Base-by-base conservation (phyloP, 53 echinoderm and acorn worm species). In the Stichopus horrens region DNA sequence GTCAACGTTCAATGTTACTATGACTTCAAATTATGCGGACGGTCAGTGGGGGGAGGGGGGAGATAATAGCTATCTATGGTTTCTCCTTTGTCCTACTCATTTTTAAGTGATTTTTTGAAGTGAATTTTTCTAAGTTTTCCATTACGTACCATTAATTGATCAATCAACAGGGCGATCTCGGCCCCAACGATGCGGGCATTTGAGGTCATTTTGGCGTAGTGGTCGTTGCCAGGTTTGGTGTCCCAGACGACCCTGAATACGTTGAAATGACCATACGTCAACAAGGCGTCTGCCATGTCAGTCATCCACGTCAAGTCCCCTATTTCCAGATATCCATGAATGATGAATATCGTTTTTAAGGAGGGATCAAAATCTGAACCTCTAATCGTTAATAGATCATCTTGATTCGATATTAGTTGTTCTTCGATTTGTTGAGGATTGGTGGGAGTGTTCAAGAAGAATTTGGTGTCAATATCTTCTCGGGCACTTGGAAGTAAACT, bases 131-230 rank as follows among this genome's bases (percentile, higher is more conserved):
- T 37, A 37, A 37, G 2, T 37, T 37, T 37, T 37, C 37, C 37
- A 63, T 86, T 57, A 84, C 78, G 71, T 82, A 89, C 94, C 91
- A 89, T 83, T 37, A 95, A 75, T 77, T 86, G 86, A 67, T 92
- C 94, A 23, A 96, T 92, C 0, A 96, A 86, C 8, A 96, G 90
- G 4, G 96, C 83, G 51, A 93, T 92, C 86, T 95, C 95, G 0
- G 96, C 96, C 5, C 96, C 96, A 2, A 96, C 96, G 21, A 96
- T 92, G 9, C 94, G 60, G 52, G 95, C 93, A 86, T 96, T 93
- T 7, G 96, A 95, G 19, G 92, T 78, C 18, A 90, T 59, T 11
- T 87, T 83, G 59, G 89, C 92, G 86, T 96, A 96, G 21, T 83
- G 80, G 9, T 76, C 93, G 55, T 88, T 74, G 5, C 91, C 88